These are phyloP conservation scores for Tetramorium alpestre DNA, from an alignment of 1,140 invertebrate genomes.

Conservation along the genomic window DNA sequence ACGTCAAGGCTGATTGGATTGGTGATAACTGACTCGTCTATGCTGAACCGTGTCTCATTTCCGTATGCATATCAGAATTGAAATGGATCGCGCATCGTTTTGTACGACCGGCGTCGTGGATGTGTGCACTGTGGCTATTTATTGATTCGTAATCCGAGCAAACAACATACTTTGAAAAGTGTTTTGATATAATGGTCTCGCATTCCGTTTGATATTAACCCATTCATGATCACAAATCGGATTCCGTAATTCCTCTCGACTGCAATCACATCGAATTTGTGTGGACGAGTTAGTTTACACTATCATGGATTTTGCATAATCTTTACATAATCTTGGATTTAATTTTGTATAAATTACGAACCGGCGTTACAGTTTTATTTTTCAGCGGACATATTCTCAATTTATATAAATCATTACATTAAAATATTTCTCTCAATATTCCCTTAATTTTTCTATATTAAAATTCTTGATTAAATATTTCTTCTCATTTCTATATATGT, in stretches of 20 bases:
- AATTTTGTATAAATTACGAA: not conserved
- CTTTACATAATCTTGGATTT: conserved; percentile 1
- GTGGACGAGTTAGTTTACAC: not conserved
- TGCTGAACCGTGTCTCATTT: conserved; percentile 26
- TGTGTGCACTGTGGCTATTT: conserved; percentile 49
- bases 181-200: conserved; percentile 20
- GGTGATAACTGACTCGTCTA: not conserved
- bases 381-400: not conserved
- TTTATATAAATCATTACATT: not conserved
- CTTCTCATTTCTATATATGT: not conserved
- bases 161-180: conserved; percentile 51
- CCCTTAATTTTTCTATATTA: not conserved
- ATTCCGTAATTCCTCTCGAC: not conserved
- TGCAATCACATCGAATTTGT: not conserved
- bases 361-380: not conserved
- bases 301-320: too few species aligned
- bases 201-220: not conserved
- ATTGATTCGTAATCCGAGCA: conserved; percentile 63
- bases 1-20: conserved; percentile 3
- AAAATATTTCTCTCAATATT: not conserved
- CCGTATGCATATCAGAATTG: conserved; percentile 1
- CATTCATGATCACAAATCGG: conserved; percentile 11
- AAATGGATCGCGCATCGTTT: conserved; percentile 60
- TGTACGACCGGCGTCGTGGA: not conserved
- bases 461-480: not conserved